Base-by-base conservation (phyloP, 2,113 vertebrate species). In the Piaya cayana region DNA sequence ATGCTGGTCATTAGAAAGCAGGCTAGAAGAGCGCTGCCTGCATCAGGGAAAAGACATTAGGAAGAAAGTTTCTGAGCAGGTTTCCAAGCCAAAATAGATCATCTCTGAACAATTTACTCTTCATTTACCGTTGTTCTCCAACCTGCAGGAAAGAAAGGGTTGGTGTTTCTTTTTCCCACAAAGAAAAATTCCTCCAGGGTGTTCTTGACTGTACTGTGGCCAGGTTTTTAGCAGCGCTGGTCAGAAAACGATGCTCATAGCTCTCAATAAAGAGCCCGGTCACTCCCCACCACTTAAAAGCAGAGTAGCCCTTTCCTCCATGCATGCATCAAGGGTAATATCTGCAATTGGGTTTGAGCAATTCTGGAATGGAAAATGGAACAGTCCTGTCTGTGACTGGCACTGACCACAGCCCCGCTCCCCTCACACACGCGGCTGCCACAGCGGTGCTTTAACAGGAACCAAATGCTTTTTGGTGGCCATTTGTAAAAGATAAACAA, bases 1-100 rank as follows among this genome's bases (percentile, higher is more conserved):
- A 96, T 95, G 94, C 86, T 34, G 90, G 95, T 93, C 96, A 97
- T 96, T 96, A 95, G 86, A 82, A 92, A 74, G 71, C 70, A 76
- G 70, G 69, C 65, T 76, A 42, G 76, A 63, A 37, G 37, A 91
- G 76, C 0, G 0, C 72, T 68, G 90, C 93, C 92, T 86, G 94
- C 79, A 49, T 72, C 11, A 0, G 76, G 88, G 82, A 70, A 90
- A 91, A 93, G 93, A 76, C 65, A 82, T 94, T 85, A 95, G 72
- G 55, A 79, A 45, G 68, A 95, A 96, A 88, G 92, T 90, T 95
- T 85, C 86, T 79, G 82, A 92, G 89, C 52, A 64, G 88, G 53
- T 89, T 90, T 86, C 64, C 0, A 12, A 91, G 90, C 81, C 72
- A 82, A 79, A 93, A 93, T 49, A 93, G 23, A 96, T 92, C 59